Conservation (phyloP, 2,113 vertebrate genomes). For the Tapirus terrestris region DNA sequence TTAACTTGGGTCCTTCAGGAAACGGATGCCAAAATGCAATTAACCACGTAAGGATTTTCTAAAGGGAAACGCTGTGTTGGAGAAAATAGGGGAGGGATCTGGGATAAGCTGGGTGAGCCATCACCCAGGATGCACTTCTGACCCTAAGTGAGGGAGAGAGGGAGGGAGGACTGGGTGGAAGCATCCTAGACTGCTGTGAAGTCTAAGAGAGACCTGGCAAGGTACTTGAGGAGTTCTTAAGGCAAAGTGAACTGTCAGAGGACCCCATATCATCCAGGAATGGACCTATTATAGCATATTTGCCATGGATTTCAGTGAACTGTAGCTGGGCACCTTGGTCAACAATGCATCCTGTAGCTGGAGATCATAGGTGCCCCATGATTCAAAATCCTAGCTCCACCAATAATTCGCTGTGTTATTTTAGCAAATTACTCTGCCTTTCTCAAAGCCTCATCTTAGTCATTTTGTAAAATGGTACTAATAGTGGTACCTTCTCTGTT, state of each 20-base stretch:
- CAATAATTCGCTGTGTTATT: background rate
- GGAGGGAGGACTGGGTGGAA: background rate
- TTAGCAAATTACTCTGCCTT: background rate
- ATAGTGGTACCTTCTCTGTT: background rate
- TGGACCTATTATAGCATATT: no score
- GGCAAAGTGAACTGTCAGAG: background rate
- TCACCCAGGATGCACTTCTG: rapidly evolving
- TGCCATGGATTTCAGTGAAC: background rate
- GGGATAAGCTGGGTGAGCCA: background rate
- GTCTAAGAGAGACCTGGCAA: background rate
- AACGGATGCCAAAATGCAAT: background rate
- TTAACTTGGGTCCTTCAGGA: background rate
- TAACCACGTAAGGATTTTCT: background rate
- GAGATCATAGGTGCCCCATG: no score
- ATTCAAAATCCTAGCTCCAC: background rate
- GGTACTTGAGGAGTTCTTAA: background rate
- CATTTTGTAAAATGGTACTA: background rate
- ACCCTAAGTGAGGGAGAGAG: background rate
- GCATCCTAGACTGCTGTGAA: background rate
- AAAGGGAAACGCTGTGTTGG: background rate
- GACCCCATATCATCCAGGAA: background rate
- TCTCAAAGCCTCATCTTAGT: background rate
- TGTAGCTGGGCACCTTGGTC: background rate
- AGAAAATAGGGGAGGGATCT: background rate
- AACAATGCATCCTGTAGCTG: background rate